Evolutionary conservation across 2,797 vertebrate species (phyloP).

Genomic region (Champsocephalus gunnari): DNA sequence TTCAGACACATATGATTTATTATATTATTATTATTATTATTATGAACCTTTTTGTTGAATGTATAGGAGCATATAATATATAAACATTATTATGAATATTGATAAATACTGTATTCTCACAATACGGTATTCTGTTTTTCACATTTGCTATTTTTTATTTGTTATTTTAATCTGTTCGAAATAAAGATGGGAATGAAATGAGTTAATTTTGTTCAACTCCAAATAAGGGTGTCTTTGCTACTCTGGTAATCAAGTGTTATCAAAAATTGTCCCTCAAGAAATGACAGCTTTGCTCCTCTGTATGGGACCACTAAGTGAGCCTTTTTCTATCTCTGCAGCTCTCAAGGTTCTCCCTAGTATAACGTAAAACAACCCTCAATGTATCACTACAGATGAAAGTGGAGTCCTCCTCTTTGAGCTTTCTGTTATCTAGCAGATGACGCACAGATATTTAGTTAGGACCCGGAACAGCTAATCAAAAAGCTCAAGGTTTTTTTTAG

Average conservation of each 20-base stretch:
- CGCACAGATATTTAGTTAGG: slow-evolving; percentile 16
- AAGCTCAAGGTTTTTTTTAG: background rate
- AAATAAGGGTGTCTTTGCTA: background rate
- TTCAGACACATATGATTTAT: too few relatives aligned
- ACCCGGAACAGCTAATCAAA: background rate
- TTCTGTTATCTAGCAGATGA: slow-evolving; percentile 42
- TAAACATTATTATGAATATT: too few relatives aligned
- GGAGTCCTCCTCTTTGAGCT: background rate
- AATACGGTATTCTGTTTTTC: too few relatives aligned
- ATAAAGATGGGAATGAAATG: too few relatives aligned
- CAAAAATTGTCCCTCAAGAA: slow-evolving; percentile 29
- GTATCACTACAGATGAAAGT: slow-evolving; percentile 47
- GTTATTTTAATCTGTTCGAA: too few relatives aligned
- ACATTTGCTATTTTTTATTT: too few relatives aligned
- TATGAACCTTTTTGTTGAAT: too few relatives aligned
- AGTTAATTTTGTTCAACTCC: background rate
- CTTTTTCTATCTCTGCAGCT: slow-evolving; percentile 6
- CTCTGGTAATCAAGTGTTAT: slow-evolving; percentile 9
- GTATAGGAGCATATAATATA: too few relatives aligned
- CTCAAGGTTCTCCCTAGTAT: slow-evolving; percentile 40
- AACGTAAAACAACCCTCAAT: slow-evolving; percentile 52
- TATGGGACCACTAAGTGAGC: slow-evolving; percentile 8
- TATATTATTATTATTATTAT: too few relatives aligned
- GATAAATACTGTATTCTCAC: too few relatives aligned
- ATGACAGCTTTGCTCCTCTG: slow-evolving; percentile 12